These are phyloP conservation scores for Etheostoma cragini DNA, from an alignment of 2,113 vertebrate species.

Conservation along the genomic window DNA sequence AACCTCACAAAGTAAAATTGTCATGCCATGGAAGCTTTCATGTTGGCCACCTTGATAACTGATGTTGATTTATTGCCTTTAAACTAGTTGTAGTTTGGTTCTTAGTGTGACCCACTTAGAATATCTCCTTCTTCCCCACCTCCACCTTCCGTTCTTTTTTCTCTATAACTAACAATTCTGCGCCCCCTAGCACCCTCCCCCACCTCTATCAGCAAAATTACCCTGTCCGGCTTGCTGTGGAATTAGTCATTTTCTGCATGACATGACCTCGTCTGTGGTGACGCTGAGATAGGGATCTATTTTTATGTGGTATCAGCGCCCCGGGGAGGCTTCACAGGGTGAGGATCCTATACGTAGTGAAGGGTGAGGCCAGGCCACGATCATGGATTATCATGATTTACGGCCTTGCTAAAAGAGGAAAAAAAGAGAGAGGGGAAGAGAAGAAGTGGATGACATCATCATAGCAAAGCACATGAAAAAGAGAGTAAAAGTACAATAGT, in stretches of 20 bases:
- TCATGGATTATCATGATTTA: conserved; percentile 84
- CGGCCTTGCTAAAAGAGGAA: conserved; percentile 61
- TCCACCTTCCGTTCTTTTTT: conserved; percentile 51
- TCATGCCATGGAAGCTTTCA: neutral
- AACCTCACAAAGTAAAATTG: too few species aligned
- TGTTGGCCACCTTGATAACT: conserved; percentile 68
- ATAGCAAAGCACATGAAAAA: conserved; percentile 39
- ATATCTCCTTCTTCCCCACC: conserved; percentile 50
- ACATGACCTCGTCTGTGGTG: conserved; percentile 80
- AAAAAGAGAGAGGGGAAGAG: conserved; percentile 32
- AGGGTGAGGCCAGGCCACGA: conserved; percentile 79
- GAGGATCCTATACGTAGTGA: conserved; percentile 79
- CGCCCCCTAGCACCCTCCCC: conserved; percentile 60
- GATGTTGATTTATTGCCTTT: conserved; percentile 79
- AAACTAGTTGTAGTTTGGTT: conserved; percentile 74
- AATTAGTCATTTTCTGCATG: conserved; percentile 83
- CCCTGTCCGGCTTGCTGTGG: conserved; percentile 71
- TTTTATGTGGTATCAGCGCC: conserved; percentile 81
- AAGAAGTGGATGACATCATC: conserved; percentile 77
- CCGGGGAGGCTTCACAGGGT: conserved; percentile 72
- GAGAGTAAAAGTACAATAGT: conserved; percentile 55
- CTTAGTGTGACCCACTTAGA: conserved; percentile 76
- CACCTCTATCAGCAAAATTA: conserved; percentile 81
- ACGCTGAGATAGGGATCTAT: conserved; percentile 81
- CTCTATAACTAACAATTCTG: conserved; percentile 64